phyloP scores from a whole-genome alignment of 2,113 vertebrate genomes.

The Gambusia affinis region DNA sequence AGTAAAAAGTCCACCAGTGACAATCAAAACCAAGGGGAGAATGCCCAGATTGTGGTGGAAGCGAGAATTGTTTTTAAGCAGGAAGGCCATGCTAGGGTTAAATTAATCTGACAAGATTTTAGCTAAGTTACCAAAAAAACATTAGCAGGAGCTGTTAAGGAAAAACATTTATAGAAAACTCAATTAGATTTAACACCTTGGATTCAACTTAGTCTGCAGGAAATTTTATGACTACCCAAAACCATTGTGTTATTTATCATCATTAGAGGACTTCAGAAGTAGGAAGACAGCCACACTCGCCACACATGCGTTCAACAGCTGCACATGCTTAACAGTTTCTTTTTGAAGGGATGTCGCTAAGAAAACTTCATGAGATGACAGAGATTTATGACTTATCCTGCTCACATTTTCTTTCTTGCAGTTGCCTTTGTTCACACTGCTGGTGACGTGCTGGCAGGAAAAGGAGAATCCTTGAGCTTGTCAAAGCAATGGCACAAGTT shows the following conservation, averaged over 20 bases:
- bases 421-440: constrained; percentile 29
- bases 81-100: no score
- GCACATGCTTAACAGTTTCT: constrained; percentile 38
- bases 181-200: not conserved
- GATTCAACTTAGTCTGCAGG: not conserved
- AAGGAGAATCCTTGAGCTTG: not conserved
- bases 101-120: not conserved
- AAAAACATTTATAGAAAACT: not conserved
- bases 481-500: not conserved
- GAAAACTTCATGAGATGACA: constrained; percentile 41
- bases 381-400: constrained; percentile 36
- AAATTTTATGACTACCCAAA: not conserved
- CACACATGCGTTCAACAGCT: constrained; percentile 54
- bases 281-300: constrained; percentile 5
- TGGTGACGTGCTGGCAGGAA: constrained; percentile 14
- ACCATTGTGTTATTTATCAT: not conserved
- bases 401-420: constrained; percentile 34
- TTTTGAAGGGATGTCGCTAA: constrained; percentile 60
- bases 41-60: no score
- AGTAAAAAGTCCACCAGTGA: no score
- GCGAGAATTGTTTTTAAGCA: no score
- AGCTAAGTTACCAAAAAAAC: no score
- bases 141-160: not conserved
- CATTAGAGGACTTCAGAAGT: constrained; percentile 4
- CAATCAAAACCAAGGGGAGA: no score